Base-by-base conservation (phyloP, 2,113 vertebrate genomes). In the Petrocephalus microphthalmus region DNA sequence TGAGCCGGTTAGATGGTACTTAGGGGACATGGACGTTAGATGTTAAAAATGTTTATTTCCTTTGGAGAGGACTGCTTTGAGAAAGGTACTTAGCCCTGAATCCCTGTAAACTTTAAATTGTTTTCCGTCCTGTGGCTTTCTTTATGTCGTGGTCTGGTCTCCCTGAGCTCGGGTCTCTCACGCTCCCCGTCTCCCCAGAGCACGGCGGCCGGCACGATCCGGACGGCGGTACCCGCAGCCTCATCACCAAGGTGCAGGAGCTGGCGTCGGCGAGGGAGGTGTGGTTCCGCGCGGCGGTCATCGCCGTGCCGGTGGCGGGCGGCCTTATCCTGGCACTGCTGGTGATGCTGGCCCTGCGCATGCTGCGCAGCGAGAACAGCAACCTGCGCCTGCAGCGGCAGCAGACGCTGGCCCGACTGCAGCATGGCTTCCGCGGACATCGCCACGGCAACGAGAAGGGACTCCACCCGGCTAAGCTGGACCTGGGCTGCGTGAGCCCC, bases 231-330 rank as follows among this genome's bases (percentile, higher is more conserved):
- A 29, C 25, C 95, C 95, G 97, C 89, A 97, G 96, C 93, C 96
- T 99, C 91, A 96, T 99, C 93, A 97, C 97, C 42, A 97, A 98
- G 90, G 98, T 99, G 7, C 98, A 98, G 94, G 98, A 99, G 92
- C 92, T 99, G 91, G 96, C 97, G n/a, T 99, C 98, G 0, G 97
- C 98, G 0, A 98, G 97, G 92, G 98, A 99, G 92, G 92, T 99
- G 85, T 99, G 98, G 98, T 99, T 99, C 95, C 94, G 98, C 57
- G 98, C 98, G 0, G 98, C 98, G 0, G 98, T 99, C 89, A 99
- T 99, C 1, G 98, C 98, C 0, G 98, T 99, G 29, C 98, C 98
- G 82, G 98, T 99, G 5, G 98, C 98, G 0, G 98, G 98, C 0
- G 98, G 98, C 90, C 95, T 99, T 33, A 98, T 99, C 89, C 93